Conservation (phyloP, 2,888 invertebrate species). For the Lampropteryx suffumata region DNA sequence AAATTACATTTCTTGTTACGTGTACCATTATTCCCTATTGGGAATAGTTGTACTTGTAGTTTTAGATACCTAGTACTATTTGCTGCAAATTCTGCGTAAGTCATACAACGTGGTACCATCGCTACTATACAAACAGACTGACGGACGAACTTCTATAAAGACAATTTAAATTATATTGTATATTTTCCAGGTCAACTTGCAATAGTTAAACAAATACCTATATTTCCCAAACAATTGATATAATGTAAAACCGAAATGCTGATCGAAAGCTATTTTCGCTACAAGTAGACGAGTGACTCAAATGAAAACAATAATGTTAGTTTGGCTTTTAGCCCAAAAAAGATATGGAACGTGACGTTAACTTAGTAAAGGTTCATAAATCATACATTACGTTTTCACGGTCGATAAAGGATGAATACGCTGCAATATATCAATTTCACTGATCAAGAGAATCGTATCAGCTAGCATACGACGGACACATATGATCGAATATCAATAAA, state of each 20-base stretch:
- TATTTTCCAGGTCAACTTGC: not conserved
- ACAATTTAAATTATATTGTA: too few relatives aligned
- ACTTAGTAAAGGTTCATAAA: conserved; percentile 31
- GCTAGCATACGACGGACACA: conserved; percentile 38
- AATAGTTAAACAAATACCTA: not conserved
- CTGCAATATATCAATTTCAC: conserved; percentile 34
- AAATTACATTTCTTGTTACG: conserved; percentile 18
- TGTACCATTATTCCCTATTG: not conserved
- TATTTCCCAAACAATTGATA: not conserved
- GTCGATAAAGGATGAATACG: conserved; percentile 32
- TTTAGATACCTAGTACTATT: conserved; percentile 30
- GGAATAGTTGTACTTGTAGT: conserved; percentile 27
- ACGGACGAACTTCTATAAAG: conserved; percentile 59
- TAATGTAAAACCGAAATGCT: not conserved
- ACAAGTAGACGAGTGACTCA: conserved; percentile 24
- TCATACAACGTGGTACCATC: conserved; percentile 62
- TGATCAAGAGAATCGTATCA: conserved; percentile 39
- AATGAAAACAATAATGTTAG: conserved; percentile 28
- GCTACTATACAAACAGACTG: conserved; percentile 45
- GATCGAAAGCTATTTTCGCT: conserved; percentile 1
- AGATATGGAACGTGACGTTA: conserved; percentile 31
- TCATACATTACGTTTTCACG: conserved; percentile 34
- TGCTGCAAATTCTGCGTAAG: conserved; percentile 32
- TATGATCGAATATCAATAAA: conserved; percentile 55
- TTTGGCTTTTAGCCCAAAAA: conserved; percentile 34